Evolutionary conservation across 2,797 vertebrate genomes (phyloP).

Genomic region (Psittacula echo): DNA sequence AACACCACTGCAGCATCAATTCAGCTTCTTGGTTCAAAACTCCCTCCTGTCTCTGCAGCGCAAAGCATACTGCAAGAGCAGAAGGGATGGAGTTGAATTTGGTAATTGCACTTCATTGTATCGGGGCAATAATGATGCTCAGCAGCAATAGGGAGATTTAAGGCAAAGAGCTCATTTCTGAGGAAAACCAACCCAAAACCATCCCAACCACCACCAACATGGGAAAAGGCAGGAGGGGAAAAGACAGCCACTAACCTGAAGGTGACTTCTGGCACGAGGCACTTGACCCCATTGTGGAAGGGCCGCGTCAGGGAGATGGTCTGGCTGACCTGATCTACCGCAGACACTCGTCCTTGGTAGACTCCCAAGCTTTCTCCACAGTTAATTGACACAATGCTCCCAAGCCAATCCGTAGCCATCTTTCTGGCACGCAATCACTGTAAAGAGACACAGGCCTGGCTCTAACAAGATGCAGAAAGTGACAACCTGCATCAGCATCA

Average conservation of each 20-base stretch:
- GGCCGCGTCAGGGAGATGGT: constrained; percentile 95
- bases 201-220: fast-evolving
- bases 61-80: not conserved
- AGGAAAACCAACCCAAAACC: not conserved
- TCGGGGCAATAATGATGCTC: not conserved
- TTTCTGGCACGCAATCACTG: not conserved
- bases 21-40: not conserved
- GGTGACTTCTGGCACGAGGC: constrained; percentile 97
- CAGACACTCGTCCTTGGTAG: constrained; percentile 94
- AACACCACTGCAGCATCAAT: not conserved
- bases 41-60: not conserved
- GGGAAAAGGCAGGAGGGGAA: not conserved
- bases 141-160: not conserved
- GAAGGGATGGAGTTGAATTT: not conserved
- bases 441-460: not conserved
- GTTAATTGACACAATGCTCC: constrained; percentile 96
- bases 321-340: constrained; percentile 94
- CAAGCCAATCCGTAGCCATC: constrained; percentile 96
- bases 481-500: not conserved
- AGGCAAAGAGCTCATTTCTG: not conserved
- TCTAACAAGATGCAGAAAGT: not conserved
- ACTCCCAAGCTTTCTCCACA: constrained; percentile 94
- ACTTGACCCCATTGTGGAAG: constrained; percentile 96
- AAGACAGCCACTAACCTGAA: constrained; percentile 85
- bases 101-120: not conserved